Base-by-base conservation (phyloP, 2,797 vertebrate species). In the Melanotaenia trifasciata region DNA sequence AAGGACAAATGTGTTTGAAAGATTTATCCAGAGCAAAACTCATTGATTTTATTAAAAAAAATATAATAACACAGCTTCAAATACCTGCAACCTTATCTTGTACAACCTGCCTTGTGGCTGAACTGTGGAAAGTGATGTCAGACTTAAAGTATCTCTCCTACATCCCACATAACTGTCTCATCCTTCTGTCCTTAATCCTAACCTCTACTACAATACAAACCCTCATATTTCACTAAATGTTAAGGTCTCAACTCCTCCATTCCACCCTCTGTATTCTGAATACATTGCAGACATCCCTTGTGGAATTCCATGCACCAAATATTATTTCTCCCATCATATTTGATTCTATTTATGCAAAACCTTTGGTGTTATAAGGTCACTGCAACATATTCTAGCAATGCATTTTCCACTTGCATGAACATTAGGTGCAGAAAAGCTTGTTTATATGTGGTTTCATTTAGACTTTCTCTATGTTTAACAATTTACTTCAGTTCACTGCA, bases 91-190 rank as follows among this genome's bases (percentile, higher is more conserved):
- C 28, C 22, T 67, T 58, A 13, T 10, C 36, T 24, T n/a, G 28
- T n/a, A 75, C 73, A 47, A 69, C 54, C 3, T 47, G 36, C 28
- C 64, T 64, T 58, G 58, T 64, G 70, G 80, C 64, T 82, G 75
- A 79, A 75, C 81, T 64, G 62, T 14, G 12, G 32, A 71, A 57
- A 40, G 40, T 85, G 76, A 84, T 77, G 76, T 84, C 76, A 82
- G 68, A 67, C 51, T 57, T 22, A 35, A 50, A 65, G 40, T 54
- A 58, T 62, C 77, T 50, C 75, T 60, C 78, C 73, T 57, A 63
- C 57, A 61, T 78, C 53, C 67, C 26, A 35, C 59, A 65, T 66
- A 47, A 6, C 24, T 68, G 28, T 28, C 45, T 64, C 65, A 26
- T 16, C 56, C 24, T 5, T 64, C 57, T 32, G 38, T 64, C 62